Conservation (phyloP, 2,888 invertebrate species). For the Leptinotarsa peninsularis region DNA sequence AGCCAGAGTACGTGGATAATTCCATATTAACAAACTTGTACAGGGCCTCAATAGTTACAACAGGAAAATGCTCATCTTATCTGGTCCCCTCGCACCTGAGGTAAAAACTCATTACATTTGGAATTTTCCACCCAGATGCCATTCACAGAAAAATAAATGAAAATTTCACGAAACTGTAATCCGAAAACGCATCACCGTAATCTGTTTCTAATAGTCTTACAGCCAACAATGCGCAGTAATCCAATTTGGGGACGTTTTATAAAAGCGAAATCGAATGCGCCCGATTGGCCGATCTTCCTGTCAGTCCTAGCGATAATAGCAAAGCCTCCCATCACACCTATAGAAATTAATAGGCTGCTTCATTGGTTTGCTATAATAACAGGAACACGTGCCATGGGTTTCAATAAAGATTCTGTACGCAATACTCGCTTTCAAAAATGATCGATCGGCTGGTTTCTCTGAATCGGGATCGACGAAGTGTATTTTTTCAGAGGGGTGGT, state of each 20-base stretch:
- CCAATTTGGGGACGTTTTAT: slow-evolving; percentile 31
- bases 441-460: slow-evolving; percentile 17
- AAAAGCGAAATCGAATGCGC: slow-evolving; percentile 8
- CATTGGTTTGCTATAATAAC: slow-evolving; percentile 34
- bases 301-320: slow-evolving; percentile 8
- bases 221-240: slow-evolving; percentile 38
- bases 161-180: slow-evolving; percentile 12
- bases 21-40: too few relatives aligned
- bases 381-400: slow-evolving; percentile 29
- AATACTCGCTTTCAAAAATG: slow-evolving; percentile 10
- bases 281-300: slow-evolving; percentile 7
- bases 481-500: slow-evolving; percentile 3
- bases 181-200: slow-evolving; percentile 26
- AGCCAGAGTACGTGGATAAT: too few relatives aligned
- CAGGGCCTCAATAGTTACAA: too few relatives aligned
- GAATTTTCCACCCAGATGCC: not conserved
- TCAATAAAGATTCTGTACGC: slow-evolving; percentile 20
- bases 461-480: not conserved
- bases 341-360: slow-evolving; percentile 21
- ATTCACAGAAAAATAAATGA: slow-evolving; percentile 10
- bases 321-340: slow-evolving; percentile 8
- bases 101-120: not conserved
- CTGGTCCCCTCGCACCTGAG: too few relatives aligned
- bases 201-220: slow-evolving; percentile 39
- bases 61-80: too few relatives aligned